A percentile compares a stretch with the other conserved stretches of the same genome.
phyloP scores from a whole-genome alignment of 2,113 vertebrate species.

The Rhea americana region DNA sequence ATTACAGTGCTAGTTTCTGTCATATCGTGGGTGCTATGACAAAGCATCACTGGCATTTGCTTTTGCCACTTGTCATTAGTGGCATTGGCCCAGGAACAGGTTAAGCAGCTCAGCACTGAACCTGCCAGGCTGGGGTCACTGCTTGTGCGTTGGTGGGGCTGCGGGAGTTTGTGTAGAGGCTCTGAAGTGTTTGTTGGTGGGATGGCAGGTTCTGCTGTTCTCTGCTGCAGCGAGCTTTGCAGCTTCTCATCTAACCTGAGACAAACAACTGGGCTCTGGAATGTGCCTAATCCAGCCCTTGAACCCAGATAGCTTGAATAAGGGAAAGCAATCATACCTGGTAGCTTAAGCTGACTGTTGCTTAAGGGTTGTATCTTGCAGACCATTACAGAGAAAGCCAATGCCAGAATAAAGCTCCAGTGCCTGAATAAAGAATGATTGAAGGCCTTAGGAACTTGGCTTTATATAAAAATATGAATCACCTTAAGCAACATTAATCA shows the following conservation, averaged over 20 bases:
- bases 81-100: background rate
- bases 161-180: background rate
- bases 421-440: background rate
- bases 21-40: background rate
- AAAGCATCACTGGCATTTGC: background rate
- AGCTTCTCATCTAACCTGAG: background rate
- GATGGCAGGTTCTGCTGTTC: background rate
- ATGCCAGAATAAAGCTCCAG: background rate
- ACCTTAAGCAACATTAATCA: background rate
- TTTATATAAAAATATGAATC: background rate
- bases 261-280: background rate
- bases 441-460: background rate
- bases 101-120: background rate
- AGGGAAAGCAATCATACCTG: background rate
- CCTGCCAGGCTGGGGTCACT: background rate
- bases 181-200: background rate
- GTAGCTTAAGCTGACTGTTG: background rate
- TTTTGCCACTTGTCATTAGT: background rate
- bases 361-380: background rate
- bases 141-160: fast-evolving
- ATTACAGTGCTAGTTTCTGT: background rate
- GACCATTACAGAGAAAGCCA: background rate
- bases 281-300: background rate
- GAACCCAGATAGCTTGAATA: background rate
- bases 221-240: background rate